Conservation (phyloP, 2,888 invertebrate genomes). For the Villa cingulata region DNA sequence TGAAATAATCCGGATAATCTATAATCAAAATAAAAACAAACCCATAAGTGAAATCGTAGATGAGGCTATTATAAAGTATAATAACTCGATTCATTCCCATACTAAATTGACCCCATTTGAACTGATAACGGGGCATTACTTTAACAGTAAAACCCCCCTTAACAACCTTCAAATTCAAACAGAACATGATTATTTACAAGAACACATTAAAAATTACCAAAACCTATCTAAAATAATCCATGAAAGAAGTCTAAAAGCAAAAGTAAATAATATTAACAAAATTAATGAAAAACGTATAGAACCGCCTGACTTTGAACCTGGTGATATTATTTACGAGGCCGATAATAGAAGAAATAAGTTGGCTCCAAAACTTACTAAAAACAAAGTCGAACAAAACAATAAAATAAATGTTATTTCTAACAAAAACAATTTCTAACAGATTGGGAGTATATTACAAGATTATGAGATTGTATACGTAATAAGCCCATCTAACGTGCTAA, state of each 20-base stretch:
- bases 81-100: constrained; percentile 8
- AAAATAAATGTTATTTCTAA: background rate
- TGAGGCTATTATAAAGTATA: constrained; percentile 8
- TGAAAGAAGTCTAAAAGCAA: background rate
- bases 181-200: constrained; percentile 7
- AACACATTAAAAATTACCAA: constrained; percentile 4
- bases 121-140: constrained; percentile 7
- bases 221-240: background rate
- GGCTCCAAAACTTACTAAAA: constrained; percentile 3
- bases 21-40: constrained; percentile 7
- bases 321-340: background rate
- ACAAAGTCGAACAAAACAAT: constrained; percentile 5
- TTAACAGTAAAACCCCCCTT: constrained; percentile 1
- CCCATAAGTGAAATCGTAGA: constrained; percentile 7
- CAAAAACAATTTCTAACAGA: too few relatives aligned
- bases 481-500: too few relatives aligned
- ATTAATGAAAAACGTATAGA: constrained; percentile 1
- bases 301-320: background rate
- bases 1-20: constrained; percentile 11
- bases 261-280: constrained; percentile 6
- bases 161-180: background rate
- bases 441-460: too few relatives aligned
- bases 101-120: constrained; percentile 11
- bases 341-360: constrained; percentile 7
- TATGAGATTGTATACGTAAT: too few relatives aligned